phyloP scores from a whole-genome alignment of 2,113 vertebrate genomes.

The Callaeas wilsoni region DNA sequence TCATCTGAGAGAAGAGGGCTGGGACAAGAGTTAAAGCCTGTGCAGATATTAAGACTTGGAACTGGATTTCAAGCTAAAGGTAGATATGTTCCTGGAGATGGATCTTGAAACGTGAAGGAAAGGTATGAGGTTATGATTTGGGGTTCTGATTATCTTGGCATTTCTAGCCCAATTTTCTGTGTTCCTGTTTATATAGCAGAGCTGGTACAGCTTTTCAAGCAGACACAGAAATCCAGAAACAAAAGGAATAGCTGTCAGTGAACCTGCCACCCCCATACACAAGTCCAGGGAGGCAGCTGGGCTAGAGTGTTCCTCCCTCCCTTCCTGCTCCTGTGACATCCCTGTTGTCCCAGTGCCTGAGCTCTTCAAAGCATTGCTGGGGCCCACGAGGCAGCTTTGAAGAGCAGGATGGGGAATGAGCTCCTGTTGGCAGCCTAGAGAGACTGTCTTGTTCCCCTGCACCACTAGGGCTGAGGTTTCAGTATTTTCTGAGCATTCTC shows the following conservation, averaged over 20 bases:
- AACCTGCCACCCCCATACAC: not conserved
- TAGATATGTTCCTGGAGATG: not conserved
- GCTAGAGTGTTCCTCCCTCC: not conserved
- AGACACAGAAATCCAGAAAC: not conserved
- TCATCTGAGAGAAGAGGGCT: not conserved
- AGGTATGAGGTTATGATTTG: not conserved
- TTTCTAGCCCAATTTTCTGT: not conserved
- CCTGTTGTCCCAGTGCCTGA: not conserved
- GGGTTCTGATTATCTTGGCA: not conserved
- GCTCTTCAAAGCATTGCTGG: not conserved
- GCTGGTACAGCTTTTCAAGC: not conserved
- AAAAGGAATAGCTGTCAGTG: constrained; percentile 2
- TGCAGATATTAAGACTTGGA: not conserved
- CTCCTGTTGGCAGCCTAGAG: not conserved
- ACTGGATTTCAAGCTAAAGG: not conserved
- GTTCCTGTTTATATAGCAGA: not conserved
- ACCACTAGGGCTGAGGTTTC: not conserved
- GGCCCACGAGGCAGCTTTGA: not conserved
- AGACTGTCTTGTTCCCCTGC: not conserved
- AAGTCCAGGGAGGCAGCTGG: not conserved
- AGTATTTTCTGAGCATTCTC: not conserved
- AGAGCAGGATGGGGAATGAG: not conserved
- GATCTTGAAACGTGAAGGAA: not conserved
- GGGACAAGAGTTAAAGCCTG: not conserved
- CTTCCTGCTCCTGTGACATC: not conserved